Evolutionary conservation across 2,888 invertebrate genomes (phyloP).

Genomic region (Acronicta aceris): DNA sequence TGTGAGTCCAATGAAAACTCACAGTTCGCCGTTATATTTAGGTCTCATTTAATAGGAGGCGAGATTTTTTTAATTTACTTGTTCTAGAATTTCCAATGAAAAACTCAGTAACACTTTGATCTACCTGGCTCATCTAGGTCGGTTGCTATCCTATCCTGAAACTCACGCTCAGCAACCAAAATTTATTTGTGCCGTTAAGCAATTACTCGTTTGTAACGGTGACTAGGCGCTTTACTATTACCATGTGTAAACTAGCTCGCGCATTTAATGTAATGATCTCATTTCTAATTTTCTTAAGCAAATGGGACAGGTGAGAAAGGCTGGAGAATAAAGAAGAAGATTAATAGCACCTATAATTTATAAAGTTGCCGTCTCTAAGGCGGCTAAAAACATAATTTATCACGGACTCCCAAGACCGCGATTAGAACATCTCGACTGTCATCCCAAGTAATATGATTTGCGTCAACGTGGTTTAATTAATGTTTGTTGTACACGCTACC

Average conservation of each 20-base stretch:
- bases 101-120: too few species aligned
- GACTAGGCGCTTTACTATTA: background rate
- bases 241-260: background rate
- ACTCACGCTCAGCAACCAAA: too few species aligned
- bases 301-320: constrained; percentile 2
- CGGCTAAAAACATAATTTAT: constrained; percentile 30
- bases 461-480: constrained; percentile 37
- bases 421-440: constrained; percentile 30
- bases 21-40: too few species aligned
- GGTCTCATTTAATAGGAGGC: too few species aligned
- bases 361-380: constrained; percentile 22
- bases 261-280: background rate
- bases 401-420: constrained; percentile 1
- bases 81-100: too few species aligned
- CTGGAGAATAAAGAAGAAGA: constrained; percentile 15
- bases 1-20: too few species aligned
- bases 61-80: too few species aligned
- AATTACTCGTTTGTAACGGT: too few species aligned
- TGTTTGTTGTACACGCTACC: constrained; percentile 27
- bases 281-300: background rate
- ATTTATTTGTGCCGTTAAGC: too few species aligned
- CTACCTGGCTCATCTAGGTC: too few species aligned
- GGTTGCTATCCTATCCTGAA: too few species aligned
- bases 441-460: constrained; percentile 31
- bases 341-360: constrained; percentile 41